Conservation (phyloP, 2,797 vertebrate species). For the Otolemur crassicaudatus region DNA sequence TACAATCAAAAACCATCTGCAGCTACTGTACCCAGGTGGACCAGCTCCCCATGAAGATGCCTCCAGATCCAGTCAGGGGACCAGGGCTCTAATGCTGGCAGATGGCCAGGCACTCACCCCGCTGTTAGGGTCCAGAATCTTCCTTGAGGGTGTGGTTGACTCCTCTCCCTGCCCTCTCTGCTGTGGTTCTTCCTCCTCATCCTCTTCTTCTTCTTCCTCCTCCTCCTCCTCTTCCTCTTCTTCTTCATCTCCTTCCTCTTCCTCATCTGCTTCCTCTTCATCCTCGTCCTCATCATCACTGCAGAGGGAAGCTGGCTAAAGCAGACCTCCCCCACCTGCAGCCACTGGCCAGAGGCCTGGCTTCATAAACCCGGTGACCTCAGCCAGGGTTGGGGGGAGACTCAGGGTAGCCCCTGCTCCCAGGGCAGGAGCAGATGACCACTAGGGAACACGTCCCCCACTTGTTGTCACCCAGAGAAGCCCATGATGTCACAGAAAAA, state of each 20-base stretch:
- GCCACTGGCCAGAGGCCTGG: not conserved
- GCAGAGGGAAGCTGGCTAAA: slow-evolving; percentile 25
- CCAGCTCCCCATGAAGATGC: fast-evolving
- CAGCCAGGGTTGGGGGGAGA: not conserved
- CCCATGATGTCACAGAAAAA: not conserved
- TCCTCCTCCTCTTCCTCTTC: slow-evolving; percentile 83
- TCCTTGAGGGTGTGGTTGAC: slow-evolving; percentile 81
- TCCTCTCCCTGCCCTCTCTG: slow-evolving; percentile 84
- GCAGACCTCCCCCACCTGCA: not conserved
- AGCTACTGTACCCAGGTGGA: not conserved
- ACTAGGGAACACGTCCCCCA: not conserved
- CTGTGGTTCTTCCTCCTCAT: slow-evolving; percentile 86
- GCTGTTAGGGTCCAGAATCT: slow-evolving; percentile 83
- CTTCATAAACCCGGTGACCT: not conserved
- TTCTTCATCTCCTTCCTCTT: slow-evolving; percentile 83
- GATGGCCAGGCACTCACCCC: slow-evolving; percentile 62
- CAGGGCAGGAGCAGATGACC: not conserved
- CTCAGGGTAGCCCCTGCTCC: not conserved
- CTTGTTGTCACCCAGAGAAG: not conserved
- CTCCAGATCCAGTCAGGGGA: not conserved
- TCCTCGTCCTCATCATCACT: slow-evolving; percentile 93
- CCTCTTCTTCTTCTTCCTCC: slow-evolving; percentile 87
- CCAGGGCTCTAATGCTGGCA: not conserved
- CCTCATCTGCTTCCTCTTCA: slow-evolving; percentile 87
- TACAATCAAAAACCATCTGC: fast-evolving